Evolutionary conservation across 1,140 invertebrate genomes (phyloP).

Genomic region (Drosophila watanabei): DNA sequence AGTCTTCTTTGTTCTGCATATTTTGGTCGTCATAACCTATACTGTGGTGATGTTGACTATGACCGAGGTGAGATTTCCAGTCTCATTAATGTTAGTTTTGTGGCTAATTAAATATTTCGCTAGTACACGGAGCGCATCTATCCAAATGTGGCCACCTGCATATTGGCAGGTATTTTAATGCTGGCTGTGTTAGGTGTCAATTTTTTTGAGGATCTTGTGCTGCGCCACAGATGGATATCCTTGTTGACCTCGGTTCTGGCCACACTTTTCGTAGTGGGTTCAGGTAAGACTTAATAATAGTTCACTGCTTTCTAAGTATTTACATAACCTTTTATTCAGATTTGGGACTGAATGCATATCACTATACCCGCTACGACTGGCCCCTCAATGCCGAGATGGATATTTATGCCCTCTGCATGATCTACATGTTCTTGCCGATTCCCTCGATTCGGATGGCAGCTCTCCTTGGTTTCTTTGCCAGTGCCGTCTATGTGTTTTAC

Average conservation of each 20-base stretch:
- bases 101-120: background rate
- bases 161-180: conserved; percentile 55
- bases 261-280: conserved; percentile 36
- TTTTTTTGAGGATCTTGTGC: conserved; percentile 85
- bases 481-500: conserved; percentile 88
- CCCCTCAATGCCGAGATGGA: conserved; percentile 88
- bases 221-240: conserved; percentile 83
- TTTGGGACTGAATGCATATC: conserved; percentile 86
- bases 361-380: conserved; percentile 71
- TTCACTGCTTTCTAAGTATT: background rate
- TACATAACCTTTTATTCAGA: conserved; percentile 74
- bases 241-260: conserved; percentile 85
- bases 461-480: conserved; percentile 88
- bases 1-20: conserved; percentile 37
- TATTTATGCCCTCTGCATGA: conserved; percentile 89
- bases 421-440: conserved; percentile 92
- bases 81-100: fast-evolving
- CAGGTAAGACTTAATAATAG: conserved; percentile 44
- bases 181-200: conserved; percentile 84
- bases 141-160: background rate
- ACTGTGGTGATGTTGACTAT: background rate
- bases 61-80: conserved; percentile 5
- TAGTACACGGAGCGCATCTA: conserved; percentile 14
- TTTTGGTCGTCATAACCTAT: background rate
- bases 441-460: conserved; percentile 88